Evolutionary conservation across 2,888 invertebrate genomes (phyloP).

Genomic region (Agelastica alni): DNA sequence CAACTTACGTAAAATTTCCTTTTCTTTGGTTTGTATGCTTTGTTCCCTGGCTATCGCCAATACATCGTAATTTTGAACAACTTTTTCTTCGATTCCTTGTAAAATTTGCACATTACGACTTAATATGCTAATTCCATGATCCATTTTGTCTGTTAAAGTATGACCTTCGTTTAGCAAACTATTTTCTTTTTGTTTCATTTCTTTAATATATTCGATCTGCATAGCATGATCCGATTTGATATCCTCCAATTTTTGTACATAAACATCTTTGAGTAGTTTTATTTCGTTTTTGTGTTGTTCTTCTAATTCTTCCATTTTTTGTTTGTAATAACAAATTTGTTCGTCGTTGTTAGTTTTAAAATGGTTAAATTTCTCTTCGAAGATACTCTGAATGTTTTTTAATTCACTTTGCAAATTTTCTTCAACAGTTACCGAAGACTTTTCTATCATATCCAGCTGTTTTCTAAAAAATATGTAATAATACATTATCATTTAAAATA

Average conservation of each 20-base stretch:
- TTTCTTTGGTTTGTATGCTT: slow-evolving; percentile 61
- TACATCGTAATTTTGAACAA: slow-evolving; percentile 57
- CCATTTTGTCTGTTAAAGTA: slow-evolving; percentile 60
- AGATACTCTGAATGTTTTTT: slow-evolving; percentile 59
- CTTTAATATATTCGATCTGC: slow-evolving; percentile 64
- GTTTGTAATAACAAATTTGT: slow-evolving; percentile 47
- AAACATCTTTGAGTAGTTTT: slow-evolving; percentile 60
- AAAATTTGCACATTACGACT: slow-evolving; percentile 59
- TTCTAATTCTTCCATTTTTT: slow-evolving; percentile 47
- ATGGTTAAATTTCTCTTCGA: slow-evolving; percentile 58
- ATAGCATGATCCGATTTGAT: slow-evolving; percentile 60
- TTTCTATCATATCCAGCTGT: slow-evolving; percentile 63
- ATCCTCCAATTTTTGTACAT: slow-evolving; percentile 59
- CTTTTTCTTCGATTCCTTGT: slow-evolving; percentile 58
- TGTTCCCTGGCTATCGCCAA: slow-evolving; percentile 58
- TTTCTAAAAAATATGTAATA: slow-evolving; percentile 55
- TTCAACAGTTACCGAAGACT: slow-evolving; percentile 62
- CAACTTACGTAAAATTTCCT: slow-evolving; percentile 60
- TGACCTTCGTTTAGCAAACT: slow-evolving; percentile 59
- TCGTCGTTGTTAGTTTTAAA: slow-evolving; percentile 43
- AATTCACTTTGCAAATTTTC: slow-evolving; percentile 65
- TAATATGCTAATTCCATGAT: slow-evolving; percentile 58
- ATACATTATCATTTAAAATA: not conserved
- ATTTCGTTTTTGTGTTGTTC: slow-evolving; percentile 49
- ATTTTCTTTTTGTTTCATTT: slow-evolving; percentile 61